phyloP scores from a whole-genome alignment of 92 coral and sea anemone genomes.

The Siderastrea radians region DNA sequence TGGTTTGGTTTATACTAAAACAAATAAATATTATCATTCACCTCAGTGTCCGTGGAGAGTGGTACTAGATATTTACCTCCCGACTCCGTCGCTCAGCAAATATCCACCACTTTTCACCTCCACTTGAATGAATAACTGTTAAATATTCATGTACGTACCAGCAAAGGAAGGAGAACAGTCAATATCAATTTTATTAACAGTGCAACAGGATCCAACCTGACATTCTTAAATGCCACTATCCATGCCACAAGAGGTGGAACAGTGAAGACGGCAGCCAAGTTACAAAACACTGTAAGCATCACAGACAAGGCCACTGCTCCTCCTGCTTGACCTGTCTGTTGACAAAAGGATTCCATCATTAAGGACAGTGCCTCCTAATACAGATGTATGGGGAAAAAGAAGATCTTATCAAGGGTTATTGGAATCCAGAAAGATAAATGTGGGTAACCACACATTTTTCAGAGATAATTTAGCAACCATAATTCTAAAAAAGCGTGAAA shows the following conservation, averaged over 20 bases:
- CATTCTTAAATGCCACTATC: conserved; percentile 84
- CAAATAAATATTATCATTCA: no score
- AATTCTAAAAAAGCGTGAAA: no score
- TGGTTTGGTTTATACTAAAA: no score
- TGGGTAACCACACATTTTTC: no score
- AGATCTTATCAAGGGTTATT: no score
- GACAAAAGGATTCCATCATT: background rate
- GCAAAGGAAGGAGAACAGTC: conserved; percentile 87
- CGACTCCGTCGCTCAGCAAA: background rate
- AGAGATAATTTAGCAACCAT: no score
- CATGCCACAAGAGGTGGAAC: conserved; percentile 90
- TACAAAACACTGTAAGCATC: conserved; percentile 91
- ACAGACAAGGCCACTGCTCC: conserved; percentile 91
- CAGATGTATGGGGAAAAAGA: no score
- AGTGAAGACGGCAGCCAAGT: conserved; percentile 84
- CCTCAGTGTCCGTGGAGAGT: no score
- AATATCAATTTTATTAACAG: conserved; percentile 82
- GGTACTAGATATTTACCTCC: no score
- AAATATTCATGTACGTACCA: conserved; percentile 73
- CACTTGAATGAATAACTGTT: background rate
- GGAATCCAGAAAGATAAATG: no score
- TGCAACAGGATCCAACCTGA: conserved; percentile 74
- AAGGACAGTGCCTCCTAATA: no score
- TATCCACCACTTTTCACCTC: background rate
- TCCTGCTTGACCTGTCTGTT: conserved; percentile 90